phyloP scores from a whole-genome alignment of 2,888 invertebrate species.

The Orthosia gothica region DNA sequence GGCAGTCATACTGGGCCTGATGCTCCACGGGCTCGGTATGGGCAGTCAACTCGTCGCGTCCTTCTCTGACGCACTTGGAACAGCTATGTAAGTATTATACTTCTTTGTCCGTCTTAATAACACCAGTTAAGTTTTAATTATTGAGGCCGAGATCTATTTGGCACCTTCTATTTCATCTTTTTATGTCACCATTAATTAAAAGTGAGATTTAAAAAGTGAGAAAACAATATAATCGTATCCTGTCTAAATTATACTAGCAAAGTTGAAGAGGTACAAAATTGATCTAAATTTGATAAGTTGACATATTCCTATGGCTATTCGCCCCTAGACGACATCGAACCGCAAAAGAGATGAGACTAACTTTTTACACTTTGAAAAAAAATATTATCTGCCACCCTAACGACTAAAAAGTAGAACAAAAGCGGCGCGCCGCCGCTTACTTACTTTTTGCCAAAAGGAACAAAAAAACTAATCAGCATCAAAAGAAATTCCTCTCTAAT shows the following conservation, averaged over 20 bases:
- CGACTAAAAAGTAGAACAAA: neutral
- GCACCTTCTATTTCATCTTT: no score
- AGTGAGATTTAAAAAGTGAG: no score
- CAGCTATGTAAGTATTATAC: conserved; percentile 93
- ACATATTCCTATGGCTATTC: neutral
- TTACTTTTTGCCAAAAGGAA: neutral
- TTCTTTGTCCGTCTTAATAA: no score
- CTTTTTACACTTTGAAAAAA: neutral
- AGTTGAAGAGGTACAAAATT: neutral
- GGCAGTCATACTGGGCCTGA: conserved; percentile 93
- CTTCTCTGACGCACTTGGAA: conserved; percentile 96
- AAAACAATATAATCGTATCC: neutral
- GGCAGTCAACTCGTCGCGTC: conserved; percentile 96
- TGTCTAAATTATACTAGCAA: neutral
- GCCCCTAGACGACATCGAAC: neutral
- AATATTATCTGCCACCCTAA: neutral
- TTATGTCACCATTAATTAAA: no score
- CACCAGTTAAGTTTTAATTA: neutral
- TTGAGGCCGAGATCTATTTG: no score
- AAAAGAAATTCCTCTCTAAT: conserved; percentile 35
- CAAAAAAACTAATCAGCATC: conserved; percentile 22
- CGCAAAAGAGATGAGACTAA: neutral
- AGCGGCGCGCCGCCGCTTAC: no score
- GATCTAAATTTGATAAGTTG: neutral
- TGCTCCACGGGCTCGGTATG: conserved; percentile 96